Evolutionary conservation across 2,888 invertebrate species (phyloP).

Genomic region (Aplocera efformata): DNA sequence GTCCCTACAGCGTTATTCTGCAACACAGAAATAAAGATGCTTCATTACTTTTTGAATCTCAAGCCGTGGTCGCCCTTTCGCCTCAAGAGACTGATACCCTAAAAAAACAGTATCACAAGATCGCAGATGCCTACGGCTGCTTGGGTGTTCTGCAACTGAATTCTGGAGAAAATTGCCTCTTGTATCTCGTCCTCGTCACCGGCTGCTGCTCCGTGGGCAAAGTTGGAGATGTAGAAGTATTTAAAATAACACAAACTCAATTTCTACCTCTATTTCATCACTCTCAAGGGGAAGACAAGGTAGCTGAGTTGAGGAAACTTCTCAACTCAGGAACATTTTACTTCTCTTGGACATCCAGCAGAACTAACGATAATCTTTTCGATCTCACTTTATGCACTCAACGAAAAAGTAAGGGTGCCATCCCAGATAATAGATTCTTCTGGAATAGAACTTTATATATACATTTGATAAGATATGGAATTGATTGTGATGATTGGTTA

Average conservation of each 20-base stretch:
- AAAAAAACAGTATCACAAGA: conserved; percentile 93
- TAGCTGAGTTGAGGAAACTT: conserved; percentile 87
- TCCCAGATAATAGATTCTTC: conserved; percentile 97
- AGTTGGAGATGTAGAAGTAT: conserved; percentile 96
- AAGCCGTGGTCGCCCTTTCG: conserved; percentile 93
- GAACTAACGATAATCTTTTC: conserved; percentile 78
- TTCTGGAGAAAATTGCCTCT: conserved; percentile 89
- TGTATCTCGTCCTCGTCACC: conserved; percentile 95
- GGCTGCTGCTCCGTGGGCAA: conserved; percentile 98
- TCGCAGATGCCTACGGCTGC: conserved; percentile 97
- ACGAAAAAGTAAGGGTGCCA: conserved; percentile 87
- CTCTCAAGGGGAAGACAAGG: conserved; percentile 81
- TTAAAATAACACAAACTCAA: conserved; percentile 95
- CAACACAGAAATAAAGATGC: conserved; percentile 94
- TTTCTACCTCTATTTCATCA: conserved; percentile 93
- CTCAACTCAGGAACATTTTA: conserved; percentile 99
- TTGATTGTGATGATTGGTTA: conserved; percentile 95
- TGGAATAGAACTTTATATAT: conserved; percentile 99
- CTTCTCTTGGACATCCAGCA: conserved; percentile 89
- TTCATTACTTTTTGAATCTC: conserved; percentile 94
- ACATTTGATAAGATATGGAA: conserved; percentile 94
- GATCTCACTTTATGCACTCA: conserved; percentile 98
- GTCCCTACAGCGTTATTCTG: conserved; percentile 93
- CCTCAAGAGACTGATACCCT: conserved; percentile 93
- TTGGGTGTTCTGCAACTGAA: conserved; percentile 95